phyloP scores from a whole-genome alignment of 2,888 invertebrate species.

The Hoplodrina blanda region DNA sequence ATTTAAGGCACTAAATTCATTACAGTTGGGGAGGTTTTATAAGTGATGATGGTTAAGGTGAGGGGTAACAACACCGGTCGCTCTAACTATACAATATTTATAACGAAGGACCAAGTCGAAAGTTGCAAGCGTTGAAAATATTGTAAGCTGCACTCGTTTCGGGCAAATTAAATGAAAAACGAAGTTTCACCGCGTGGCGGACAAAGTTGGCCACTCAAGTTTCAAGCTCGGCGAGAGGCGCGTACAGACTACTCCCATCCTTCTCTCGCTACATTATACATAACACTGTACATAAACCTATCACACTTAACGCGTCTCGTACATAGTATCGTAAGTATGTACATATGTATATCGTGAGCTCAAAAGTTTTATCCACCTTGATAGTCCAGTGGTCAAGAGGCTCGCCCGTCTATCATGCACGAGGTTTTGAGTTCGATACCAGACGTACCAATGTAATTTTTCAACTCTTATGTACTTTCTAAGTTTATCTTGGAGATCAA shows the following conservation, averaged over 20 bases:
- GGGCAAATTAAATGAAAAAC: conserved; percentile 90
- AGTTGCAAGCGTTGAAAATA: conserved; percentile 88
- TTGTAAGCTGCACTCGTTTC: conserved; percentile 89
- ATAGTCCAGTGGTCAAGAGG: too few relatives aligned
- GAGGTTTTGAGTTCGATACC: too few relatives aligned
- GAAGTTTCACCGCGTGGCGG: conserved; percentile 85
- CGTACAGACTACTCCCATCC: conserved; percentile 67
- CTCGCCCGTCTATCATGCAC: too few relatives aligned
- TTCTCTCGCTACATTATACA: conserved; percentile 60
- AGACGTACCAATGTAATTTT: too few relatives aligned
- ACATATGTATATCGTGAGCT: neutral
- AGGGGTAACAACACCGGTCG: conserved; percentile 63
- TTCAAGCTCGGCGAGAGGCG: conserved; percentile 75
- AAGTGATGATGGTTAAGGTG: conserved; percentile 66
- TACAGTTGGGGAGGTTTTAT: conserved; percentile 69
- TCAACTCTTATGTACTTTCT: too few relatives aligned
- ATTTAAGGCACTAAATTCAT: conserved; percentile 73
- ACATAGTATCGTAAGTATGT: conserved; percentile 16
- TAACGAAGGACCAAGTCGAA: conserved; percentile 84
- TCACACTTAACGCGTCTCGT: conserved; percentile 19
- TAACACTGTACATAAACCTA: conserved; percentile 45
- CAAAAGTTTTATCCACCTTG: neutral
- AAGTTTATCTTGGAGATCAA: too few relatives aligned
- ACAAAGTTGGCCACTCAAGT: conserved; percentile 88
- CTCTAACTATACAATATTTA: conserved; percentile 84